These are phyloP conservation scores for Trinectes maculatus DNA, from an alignment of 2,113 vertebrate species.

Conservation along the genomic window DNA sequence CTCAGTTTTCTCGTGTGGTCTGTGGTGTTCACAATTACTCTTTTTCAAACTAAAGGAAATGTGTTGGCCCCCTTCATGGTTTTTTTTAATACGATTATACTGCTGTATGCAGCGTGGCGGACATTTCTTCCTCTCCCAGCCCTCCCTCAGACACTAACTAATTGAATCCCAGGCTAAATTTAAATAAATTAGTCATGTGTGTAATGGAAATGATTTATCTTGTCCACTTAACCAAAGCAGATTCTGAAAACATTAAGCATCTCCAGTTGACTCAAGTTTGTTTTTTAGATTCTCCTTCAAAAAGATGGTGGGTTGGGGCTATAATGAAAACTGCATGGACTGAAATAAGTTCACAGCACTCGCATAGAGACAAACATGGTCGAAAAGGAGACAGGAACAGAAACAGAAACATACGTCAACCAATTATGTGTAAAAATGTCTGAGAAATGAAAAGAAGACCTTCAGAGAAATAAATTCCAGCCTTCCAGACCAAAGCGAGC, in stretches of 20 bases:
- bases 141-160: conserved; percentile 68
- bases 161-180: conserved; percentile 71
- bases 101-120: conserved; percentile 58
- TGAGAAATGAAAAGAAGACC: neutral
- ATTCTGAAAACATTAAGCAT: conserved; percentile 77
- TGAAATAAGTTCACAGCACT: conserved; percentile 12
- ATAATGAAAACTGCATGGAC: conserved; percentile 5
- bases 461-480: neutral
- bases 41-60: conserved; percentile 68
- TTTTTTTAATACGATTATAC: conserved; percentile 75
- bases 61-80: conserved; percentile 70
- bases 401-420: neutral
- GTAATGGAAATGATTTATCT: conserved; percentile 79
- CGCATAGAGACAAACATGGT: conserved; percentile 21
- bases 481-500: neutral
- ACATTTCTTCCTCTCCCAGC: conserved; percentile 52
- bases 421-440: neutral
- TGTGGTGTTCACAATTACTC: conserved; percentile 51
- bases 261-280: conserved; percentile 72
- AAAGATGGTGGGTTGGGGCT: conserved; percentile 24
- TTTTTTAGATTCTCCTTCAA: conserved; percentile 46
- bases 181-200: conserved; percentile 73
- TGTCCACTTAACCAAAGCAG: conserved; percentile 79
- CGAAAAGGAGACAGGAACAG: conserved; percentile 17
- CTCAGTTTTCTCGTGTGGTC: conserved; percentile 49